Conservation (phyloP, 2,888 invertebrate species). For the Clanis bilineata region DNA sequence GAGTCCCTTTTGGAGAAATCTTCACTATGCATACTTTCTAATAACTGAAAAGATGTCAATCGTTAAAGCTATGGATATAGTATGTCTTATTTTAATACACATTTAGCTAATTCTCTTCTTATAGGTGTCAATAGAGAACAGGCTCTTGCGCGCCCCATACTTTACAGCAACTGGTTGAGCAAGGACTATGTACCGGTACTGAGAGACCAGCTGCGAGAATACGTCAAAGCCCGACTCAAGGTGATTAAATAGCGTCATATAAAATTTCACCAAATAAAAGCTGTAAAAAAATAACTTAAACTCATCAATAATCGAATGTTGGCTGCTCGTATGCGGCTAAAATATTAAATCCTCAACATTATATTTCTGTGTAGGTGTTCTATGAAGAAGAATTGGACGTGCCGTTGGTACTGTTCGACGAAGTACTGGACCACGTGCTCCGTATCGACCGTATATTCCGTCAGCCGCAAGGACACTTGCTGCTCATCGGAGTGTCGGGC, state of each 20-base stretch:
- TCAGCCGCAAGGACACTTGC: slow-evolving; percentile 98
- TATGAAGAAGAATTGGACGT: slow-evolving; percentile 99
- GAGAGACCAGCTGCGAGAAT: slow-evolving; percentile 96
- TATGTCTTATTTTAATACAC: neutral
- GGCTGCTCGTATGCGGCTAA: too few relatives aligned
- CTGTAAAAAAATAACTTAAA: too few relatives aligned
- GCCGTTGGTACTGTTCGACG: slow-evolving; percentile 98
- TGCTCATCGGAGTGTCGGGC: slow-evolving; percentile 99
- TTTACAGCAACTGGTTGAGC: slow-evolving; percentile 99
- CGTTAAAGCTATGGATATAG: too few relatives aligned
- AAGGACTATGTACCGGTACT: slow-evolving; percentile 99
- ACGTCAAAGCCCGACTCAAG: slow-evolving; percentile 97
- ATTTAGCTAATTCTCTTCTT: slow-evolving; percentile 17
- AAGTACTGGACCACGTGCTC: slow-evolving; percentile 99
- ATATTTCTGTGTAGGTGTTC: slow-evolving; percentile 85
- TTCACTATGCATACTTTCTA: too few relatives aligned
- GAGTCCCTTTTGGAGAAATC: too few relatives aligned
- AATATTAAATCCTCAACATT: neutral
- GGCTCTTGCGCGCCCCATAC: slow-evolving; percentile 95
- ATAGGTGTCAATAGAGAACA: slow-evolving; percentile 91
- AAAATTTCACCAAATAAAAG: neutral
- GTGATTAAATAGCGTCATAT: slow-evolving; percentile 56
- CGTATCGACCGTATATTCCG: slow-evolving; percentile 99
- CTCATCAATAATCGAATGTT: neutral
- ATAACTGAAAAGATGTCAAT: too few relatives aligned